Evolutionary conservation across 2,113 vertebrate species (phyloP), one percentile per base, ranked within the genome.

Genomic region (Notarius quadriscutis): DNA sequence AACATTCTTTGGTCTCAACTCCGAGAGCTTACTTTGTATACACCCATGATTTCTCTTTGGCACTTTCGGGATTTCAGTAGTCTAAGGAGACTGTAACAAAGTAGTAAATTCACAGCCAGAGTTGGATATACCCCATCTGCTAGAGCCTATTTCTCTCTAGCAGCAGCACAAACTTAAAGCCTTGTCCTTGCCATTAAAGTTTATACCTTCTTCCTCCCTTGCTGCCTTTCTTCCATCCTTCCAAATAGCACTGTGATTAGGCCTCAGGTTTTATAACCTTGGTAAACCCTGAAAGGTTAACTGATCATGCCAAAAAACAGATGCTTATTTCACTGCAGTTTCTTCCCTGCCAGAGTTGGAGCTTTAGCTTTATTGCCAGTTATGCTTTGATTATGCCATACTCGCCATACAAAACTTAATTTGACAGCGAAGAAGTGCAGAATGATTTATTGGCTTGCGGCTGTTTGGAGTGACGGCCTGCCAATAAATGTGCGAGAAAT

Each of bases 401-500:
- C 62, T 55, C 57, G 81, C 80, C 74, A 67, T 48, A 83, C n/a
- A 83, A 83, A 87, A 81, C 80, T 87, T 69, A 34, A 75, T 75
- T 81, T 87, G 86, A 83, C 86, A 87, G 65, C 41, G 41, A 74
- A 50, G 86, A 82, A 87, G 27, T 83, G 80, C 55, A 74, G 79
- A 82, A 57, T 74, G 80, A 87, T 72, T 67, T 58, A 87, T 81
- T 58, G 55, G 34, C 25, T 74, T 82, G 67, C 57, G 34, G 27
- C 63, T 60, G 53, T 67, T 82, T 74, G 34, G 62, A 67, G 18
- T 84, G 86, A 87, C 30, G 60, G 84, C 51, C 80, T 79, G 63
- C 75, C 85, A 81, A 86, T 67, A 87, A 87, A 58, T 69, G 85
- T 34, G 57, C 9, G 22, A 87, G 57, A 83, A 83, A 81, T 63